A percentile compares a stretch with the other conserved stretches of the same genome.
phyloP scores from a whole-genome alignment of 2,113 vertebrate species.

The Kryptolebias marmoratus region DNA sequence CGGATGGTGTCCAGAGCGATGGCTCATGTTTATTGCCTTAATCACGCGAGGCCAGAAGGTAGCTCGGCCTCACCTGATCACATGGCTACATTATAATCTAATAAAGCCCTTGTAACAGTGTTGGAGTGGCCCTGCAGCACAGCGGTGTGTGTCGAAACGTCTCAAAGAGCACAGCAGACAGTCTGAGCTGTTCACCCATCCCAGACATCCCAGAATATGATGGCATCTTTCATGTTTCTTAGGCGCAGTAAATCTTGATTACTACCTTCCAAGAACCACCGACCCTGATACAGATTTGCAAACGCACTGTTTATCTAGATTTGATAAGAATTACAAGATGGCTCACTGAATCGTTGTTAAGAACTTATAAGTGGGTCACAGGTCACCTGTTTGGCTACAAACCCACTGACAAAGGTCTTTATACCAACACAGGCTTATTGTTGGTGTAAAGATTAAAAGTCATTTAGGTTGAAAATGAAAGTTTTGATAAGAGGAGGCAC shows the following conservation, averaged over 20 bases:
- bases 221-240: neutral
- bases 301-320: neutral
- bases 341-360: slow-evolving; percentile 31
- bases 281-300: neutral
- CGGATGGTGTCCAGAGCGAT: neutral
- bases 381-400: slow-evolving; percentile 44
- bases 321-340: slow-evolving; percentile 50
- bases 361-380: slow-evolving; percentile 11
- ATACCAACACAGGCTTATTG: too few species aligned
- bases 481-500: too few species aligned
- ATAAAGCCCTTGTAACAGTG: slow-evolving; percentile 27
- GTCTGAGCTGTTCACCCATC: neutral
- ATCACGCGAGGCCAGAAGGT: neutral
- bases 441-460: neutral
- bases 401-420: neutral
- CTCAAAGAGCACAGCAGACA: neutral
- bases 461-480: neutral
- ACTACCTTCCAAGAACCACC: neutral
- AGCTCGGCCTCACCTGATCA: slow-evolving; percentile 26
- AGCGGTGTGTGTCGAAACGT: neutral
- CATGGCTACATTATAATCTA: slow-evolving; percentile 26
- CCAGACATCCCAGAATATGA: neutral
- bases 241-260: slow-evolving; percentile 13
- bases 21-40: slow-evolving; percentile 11
- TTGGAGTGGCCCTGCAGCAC: neutral